Evolutionary conservation across 1,140 invertebrate genomes (phyloP).

Genomic region (Trichogramma pretiosum): DNA sequence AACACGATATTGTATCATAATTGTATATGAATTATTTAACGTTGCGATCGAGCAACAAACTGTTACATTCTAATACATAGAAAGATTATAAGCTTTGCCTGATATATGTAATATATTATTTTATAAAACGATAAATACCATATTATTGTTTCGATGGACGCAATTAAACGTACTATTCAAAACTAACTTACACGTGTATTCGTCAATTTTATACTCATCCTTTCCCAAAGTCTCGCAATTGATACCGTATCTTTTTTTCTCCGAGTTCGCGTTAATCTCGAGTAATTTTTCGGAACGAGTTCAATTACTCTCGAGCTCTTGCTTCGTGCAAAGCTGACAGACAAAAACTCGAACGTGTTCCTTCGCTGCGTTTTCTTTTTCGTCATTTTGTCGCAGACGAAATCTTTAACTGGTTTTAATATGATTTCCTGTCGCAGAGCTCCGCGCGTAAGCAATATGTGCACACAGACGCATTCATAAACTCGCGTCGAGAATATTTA

Average conservation of each 20-base stretch:
- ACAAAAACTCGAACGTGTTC: no score
- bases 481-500: constrained; percentile 17
- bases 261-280: background rate
- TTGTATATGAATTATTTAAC: no score
- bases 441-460: constrained; percentile 10
- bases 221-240: background rate
- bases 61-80: no score
- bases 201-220: background rate
- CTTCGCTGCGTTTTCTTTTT: no score
- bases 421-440: constrained; percentile 14
- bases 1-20: no score
- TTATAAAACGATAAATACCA: constrained; percentile 25
- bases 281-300: no score
- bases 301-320: no score
- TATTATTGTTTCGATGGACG: constrained; percentile 24
- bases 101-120: constrained; percentile 24
- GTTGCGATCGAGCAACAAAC: no score
- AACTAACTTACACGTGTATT: no score
- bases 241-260: background rate
- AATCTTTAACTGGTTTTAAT: constrained; percentile 5
- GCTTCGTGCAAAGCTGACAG: no score
- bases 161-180: constrained; percentile 28
- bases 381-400: background rate
- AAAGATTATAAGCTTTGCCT: no score
- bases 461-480: background rate